phyloP scores from a whole-genome alignment of 2,113 vertebrate species.

The Todiramphus chloris region DNA sequence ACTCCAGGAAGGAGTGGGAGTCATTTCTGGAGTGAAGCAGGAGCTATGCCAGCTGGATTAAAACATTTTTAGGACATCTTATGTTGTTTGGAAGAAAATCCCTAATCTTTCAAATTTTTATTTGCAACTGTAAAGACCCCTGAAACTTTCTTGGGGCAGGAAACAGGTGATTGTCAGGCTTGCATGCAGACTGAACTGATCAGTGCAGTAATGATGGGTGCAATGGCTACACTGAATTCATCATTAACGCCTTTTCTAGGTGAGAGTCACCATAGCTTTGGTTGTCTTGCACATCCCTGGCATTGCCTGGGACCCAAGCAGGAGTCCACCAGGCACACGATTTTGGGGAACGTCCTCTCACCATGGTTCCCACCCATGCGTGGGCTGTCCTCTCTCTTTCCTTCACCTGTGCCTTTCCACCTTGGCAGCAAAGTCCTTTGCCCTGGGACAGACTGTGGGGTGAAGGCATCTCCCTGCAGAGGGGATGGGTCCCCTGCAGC shows the following conservation, averaged over 20 bases:
- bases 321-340: accelerated
- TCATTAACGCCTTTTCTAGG: background rate
- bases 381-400: background rate
- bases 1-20: background rate
- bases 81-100: background rate
- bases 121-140: background rate
- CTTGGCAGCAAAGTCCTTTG: background rate
- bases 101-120: background rate
- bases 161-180: background rate
- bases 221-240: background rate
- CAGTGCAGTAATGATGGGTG: background rate
- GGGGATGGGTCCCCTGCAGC: background rate
- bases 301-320: background rate
- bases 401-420: accelerated
- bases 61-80: background rate
- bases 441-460: background rate
- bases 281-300: accelerated
- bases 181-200: background rate
- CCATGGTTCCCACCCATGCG: accelerated
- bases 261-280: background rate
- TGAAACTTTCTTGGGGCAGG: background rate
- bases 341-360: background rate
- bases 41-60: background rate
- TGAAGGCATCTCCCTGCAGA: background rate
- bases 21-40: background rate